Conservation (phyloP, 2,797 vertebrate species). For the Melanotaenia pygmaea region DNA sequence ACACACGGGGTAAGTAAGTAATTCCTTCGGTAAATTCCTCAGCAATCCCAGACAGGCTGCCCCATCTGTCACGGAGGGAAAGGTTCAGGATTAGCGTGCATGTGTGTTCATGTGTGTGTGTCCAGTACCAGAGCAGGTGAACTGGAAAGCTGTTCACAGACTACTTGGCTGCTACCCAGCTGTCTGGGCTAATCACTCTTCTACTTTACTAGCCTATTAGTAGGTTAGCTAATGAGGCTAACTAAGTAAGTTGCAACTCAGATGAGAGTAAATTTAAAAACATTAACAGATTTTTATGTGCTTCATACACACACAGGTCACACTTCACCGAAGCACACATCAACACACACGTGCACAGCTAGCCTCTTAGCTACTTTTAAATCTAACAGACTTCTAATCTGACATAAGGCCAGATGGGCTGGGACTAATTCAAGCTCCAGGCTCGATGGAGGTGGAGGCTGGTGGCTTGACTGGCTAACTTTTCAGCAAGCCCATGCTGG, state of each 20-base stretch:
- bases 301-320: neutral
- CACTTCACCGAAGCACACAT: neutral
- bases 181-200: conserved; percentile 26
- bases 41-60: conserved; percentile 67
- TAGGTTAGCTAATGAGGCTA: conserved; percentile 25
- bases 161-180: conserved; percentile 43
- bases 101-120: conserved; percentile 2
- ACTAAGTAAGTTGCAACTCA: conserved; percentile 2
- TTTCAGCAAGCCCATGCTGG: too few relatives aligned
- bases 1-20: conserved; percentile 36
- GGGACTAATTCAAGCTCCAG: conserved; percentile 45
- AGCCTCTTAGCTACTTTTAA: conserved; percentile 29
- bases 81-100: conserved; percentile 70
- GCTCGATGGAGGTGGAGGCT: conserved; percentile 28
- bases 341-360: neutral
- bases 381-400: conserved; percentile 57
- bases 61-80: conserved; percentile 73
- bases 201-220: conserved; percentile 59
- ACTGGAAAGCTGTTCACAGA: conserved; percentile 53
- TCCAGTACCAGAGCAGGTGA: conserved; percentile 41
- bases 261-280: neutral
- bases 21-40: conserved; percentile 70
- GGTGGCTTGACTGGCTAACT: neutral
- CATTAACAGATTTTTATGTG: neutral
- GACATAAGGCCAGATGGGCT: conserved; percentile 57